A percentile compares a stretch with the other conserved stretches of the same genome.
phyloP scores from a whole-genome alignment of 2,797 vertebrate genomes.

The Setipinna tenuifilis region DNA sequence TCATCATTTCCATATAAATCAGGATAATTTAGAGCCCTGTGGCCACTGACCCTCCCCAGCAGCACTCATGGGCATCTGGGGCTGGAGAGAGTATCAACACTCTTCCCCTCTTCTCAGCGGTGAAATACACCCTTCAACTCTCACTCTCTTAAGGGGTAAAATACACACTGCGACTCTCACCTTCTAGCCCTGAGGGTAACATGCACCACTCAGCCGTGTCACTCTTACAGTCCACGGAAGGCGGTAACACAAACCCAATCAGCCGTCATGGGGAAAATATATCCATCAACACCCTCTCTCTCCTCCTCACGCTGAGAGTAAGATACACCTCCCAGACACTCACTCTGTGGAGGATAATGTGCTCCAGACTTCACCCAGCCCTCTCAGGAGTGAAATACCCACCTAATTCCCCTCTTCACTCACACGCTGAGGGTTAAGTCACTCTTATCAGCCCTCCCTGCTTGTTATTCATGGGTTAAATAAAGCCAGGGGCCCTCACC shows the following conservation, averaged over 20 bases:
- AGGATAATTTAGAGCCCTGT: constrained; percentile 69
- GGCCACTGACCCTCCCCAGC: constrained; percentile 55
- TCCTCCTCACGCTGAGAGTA: neutral
- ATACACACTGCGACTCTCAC: neutral
- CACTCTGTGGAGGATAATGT: neutral
- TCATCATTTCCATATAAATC: constrained; percentile 76
- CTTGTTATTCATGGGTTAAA: neutral
- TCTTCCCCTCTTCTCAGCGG: constrained; percentile 32
- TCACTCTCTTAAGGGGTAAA: constrained; percentile 39
- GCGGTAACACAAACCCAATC: neutral
- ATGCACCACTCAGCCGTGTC: neutral
- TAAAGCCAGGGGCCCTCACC: neutral
- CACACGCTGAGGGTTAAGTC: neutral
- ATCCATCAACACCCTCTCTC: neutral
- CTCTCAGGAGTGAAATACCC: neutral
- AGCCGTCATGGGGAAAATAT: neutral
- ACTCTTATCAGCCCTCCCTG: neutral
- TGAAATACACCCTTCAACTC: neutral
- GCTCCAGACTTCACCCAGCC: neutral
- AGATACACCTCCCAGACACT: neutral
- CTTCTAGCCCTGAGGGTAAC: neutral
- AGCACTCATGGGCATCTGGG: constrained; percentile 60
- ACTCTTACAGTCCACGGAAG: neutral
- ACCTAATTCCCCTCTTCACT: neutral
- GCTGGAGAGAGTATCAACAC: constrained; percentile 60